Evolutionary conservation across 2,797 vertebrate species (phyloP), one percentile per base, ranked within the genome.

Genomic region (Phaenicophaeus curvirostris): DNA sequence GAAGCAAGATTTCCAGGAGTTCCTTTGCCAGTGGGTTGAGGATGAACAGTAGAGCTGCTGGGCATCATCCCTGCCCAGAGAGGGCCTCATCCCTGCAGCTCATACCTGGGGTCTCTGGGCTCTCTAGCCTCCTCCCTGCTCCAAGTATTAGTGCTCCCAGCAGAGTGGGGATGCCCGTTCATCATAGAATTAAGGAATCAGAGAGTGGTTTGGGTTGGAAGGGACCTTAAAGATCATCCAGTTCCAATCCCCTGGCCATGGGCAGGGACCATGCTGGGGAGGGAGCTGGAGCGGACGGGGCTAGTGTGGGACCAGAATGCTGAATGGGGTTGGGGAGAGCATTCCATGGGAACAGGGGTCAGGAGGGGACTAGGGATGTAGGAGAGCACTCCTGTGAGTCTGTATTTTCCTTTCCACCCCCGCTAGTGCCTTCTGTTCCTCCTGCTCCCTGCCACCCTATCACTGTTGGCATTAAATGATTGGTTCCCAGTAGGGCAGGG

Each of bases 241-340:
- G 42, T 44, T 44, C 42, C 42, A 44, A 44, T 18, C 42, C 15
- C 42, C 42, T 16, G 16, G 42, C 42, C 18, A 16, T 44, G 42
- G 42, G 42, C 42, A 44, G 42, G 42, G 42, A 44, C 42, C 42
- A 18, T 44, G 42, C 46, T 39, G 53, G 39, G 51, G 31, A 61
- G 15, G 66, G 58, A 59, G 50, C 0, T 0, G 46, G 27, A 44
- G 11, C 2, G 3, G 80, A 59, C 1, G 3, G 54, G 54, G 20
- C 8, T 85, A 33, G 37, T 35, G 39, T 21, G 39, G 51, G 42
- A 44, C 13, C 0, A 1, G 59, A 79, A 76, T 17, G 51, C 31
- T 59, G 71, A 65, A 62, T 8, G 6, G 25, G 18, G 67, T 8
- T 6, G 23, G 18, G 25, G 33, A 79, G 50, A 58, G 46, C 28